Percentiles rank a stretch among this genome's conserved stretches.
Conservation (phyloP, 2,113 vertebrate species). For the Coptodon bakossiorum region DNA sequence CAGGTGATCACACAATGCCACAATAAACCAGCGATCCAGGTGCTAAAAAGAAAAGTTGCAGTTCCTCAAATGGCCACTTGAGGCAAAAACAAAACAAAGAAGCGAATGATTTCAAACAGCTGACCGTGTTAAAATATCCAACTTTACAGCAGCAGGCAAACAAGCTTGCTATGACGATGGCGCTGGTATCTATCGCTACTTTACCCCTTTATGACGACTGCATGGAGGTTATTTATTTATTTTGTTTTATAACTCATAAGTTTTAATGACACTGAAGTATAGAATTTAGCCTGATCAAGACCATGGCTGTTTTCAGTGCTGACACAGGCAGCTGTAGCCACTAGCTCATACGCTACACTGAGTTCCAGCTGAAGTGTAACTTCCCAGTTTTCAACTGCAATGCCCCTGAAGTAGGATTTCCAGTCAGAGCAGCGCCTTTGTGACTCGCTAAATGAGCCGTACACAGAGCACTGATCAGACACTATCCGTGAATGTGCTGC, state of each 20-base stretch:
- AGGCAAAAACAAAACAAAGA: neutral
- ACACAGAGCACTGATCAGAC: neutral
- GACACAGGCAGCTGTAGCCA: neutral
- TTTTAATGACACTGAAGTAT: neutral
- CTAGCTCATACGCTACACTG: neutral
- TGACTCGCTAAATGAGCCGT: neutral
- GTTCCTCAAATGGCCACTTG: neutral
- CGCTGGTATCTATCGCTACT: fast-evolving
- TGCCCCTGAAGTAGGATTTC: neutral
- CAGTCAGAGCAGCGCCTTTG: neutral
- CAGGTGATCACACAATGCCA: neutral
- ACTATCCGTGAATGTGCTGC: neutral
- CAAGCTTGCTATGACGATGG: fast-evolving
- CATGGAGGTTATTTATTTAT: neutral
- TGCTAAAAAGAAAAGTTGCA: neutral
- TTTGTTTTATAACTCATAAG: neutral
- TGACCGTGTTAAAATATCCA: neutral
- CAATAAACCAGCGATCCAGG: neutral
- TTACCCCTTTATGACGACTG: neutral
- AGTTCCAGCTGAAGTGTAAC: neutral
- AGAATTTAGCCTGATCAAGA: neutral
- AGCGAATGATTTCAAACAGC: neutral
- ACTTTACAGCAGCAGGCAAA: neutral
- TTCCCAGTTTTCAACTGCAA: neutral
- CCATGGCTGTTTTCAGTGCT: neutral